phyloP scores from a whole-genome alignment of 2,888 invertebrate genomes.

The Pecten maximus region DNA sequence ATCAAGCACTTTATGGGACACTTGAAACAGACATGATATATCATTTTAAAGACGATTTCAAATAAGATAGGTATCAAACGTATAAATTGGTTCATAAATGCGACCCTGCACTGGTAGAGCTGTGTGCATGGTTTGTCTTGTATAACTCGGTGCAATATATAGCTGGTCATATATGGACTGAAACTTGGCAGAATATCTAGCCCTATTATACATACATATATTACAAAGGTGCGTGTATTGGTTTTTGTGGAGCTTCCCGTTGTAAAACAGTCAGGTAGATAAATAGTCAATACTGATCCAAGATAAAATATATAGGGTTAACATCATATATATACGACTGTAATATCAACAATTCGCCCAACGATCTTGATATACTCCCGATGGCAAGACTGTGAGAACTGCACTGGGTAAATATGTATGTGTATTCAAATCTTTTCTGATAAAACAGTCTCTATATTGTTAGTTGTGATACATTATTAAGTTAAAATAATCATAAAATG shows the following conservation, averaged over 20 bases:
- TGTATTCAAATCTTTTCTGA: not conserved
- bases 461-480: not conserved
- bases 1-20: not conserved
- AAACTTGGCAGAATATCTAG: not conserved
- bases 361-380: not conserved
- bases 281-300: not conserved
- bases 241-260: slow-evolving; percentile 22
- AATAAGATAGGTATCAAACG: not conserved
- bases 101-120: not conserved
- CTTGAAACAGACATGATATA: not conserved
- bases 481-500: not conserved
- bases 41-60: not conserved
- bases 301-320: not conserved
- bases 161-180: not conserved
- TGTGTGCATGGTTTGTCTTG: not conserved
- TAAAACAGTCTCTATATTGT: not conserved
- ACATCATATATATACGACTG: not conserved
- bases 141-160: not conserved
- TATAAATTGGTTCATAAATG: not conserved
- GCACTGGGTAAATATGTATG: slow-evolving; percentile 17
- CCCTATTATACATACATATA: not conserved
- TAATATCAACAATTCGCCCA: slow-evolving; percentile 1
- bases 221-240: slow-evolving; percentile 16
- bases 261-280: slow-evolving; percentile 7
- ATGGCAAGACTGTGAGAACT: slow-evolving; percentile 9